These are phyloP conservation scores for Chaenocephalus aceratus DNA, from an alignment of 2,113 vertebrate genomes.

Conservation along the genomic window DNA sequence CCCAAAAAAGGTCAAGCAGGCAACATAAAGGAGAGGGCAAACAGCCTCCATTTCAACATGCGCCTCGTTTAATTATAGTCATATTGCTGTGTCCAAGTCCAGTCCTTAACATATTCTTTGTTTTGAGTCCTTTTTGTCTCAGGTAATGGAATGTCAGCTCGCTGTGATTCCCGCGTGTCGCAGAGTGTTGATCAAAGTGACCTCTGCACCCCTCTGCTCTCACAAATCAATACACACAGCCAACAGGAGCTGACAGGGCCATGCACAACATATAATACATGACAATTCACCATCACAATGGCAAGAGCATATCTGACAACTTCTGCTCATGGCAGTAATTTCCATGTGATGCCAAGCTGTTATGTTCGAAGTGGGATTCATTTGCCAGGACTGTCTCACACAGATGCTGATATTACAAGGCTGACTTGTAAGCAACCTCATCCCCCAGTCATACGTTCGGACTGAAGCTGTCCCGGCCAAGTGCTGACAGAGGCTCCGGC, in stretches of 20 bases:
- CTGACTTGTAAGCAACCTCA: slow-evolving; percentile 88
- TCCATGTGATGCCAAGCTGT: slow-evolving; percentile 90
- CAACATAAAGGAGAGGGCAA: slow-evolving; percentile 81
- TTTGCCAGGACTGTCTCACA: slow-evolving; percentile 87
- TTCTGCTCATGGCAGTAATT: slow-evolving; percentile 89
- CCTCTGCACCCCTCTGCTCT: slow-evolving; percentile 87
- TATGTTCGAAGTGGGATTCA: slow-evolving; percentile 91
- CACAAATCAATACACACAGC: slow-evolving; percentile 90
- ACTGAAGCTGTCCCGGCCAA: slow-evolving; percentile 81
- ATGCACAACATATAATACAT: slow-evolving; percentile 93
- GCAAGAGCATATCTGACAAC: slow-evolving; percentile 89
- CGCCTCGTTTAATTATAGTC: slow-evolving; percentile 90
- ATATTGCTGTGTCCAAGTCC: slow-evolving; percentile 86
- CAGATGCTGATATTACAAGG: slow-evolving; percentile 90
- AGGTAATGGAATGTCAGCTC: slow-evolving; percentile 92
- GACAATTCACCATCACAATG: slow-evolving; percentile 85
- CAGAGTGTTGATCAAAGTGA: slow-evolving; percentile 92
- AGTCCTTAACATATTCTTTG: slow-evolving; percentile 89
- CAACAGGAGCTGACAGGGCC: slow-evolving; percentile 87
- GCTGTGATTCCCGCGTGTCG: slow-evolving; percentile 82
- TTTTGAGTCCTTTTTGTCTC: slow-evolving; percentile 87
- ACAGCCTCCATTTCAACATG: slow-evolving; percentile 68
- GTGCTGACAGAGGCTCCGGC: slow-evolving; percentile 84
- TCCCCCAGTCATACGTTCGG: slow-evolving; percentile 80
- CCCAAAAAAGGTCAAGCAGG: slow-evolving; percentile 78